Base-by-base conservation (phyloP, 2,113 vertebrate species). In the Ranitomeya imitator region DNA sequence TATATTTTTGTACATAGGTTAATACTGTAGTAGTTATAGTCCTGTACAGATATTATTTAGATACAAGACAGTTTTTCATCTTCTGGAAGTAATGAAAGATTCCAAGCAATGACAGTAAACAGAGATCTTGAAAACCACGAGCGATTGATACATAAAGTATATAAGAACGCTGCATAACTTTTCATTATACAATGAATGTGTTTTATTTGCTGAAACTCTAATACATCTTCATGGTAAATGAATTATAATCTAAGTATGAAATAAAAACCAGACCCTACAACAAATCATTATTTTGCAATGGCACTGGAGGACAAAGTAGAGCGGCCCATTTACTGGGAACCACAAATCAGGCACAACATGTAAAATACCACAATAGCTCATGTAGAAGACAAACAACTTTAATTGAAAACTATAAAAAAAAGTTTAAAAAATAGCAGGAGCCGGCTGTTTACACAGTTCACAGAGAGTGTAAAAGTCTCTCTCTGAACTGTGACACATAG, bases 391-490 rank as follows among this genome's bases (percentile, higher is more conserved):
- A 37, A 88, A 73, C 86, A 73, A 63, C 52, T 87, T 88, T 88
- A 83, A 88, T 77, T 88, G 87, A n/a, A 60, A 54, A 77, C 80
- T 77, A 83, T 88, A 83, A 83, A 83, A 45, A 45, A 88, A 83
- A 57, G 83, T 74, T 74, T 74, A 14, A 74, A 55, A 88, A 77
- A 80, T 51, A 57, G 59, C 37, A 55, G 55, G 65, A 84, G 61
- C 21, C 21, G 83, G 45, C 73, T 78, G 73, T 88, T 88, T 88
- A 88, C 87, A 88, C 87, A 88, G 87, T 88, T 79, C 83, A 78
- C 60, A 78, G 71, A 84, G 87, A 81, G 59, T 88, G 87, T 84
- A 88, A 84, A 84, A 15, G 79, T 55, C 67, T 82, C 67, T 12
- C 52, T 73, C 79, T 23, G 23, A 69, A 87, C 81, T 82, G 79